phyloP scores from a whole-genome alignment of 2,113 vertebrate genomes.

The Mionectes macconnelli region DNA sequence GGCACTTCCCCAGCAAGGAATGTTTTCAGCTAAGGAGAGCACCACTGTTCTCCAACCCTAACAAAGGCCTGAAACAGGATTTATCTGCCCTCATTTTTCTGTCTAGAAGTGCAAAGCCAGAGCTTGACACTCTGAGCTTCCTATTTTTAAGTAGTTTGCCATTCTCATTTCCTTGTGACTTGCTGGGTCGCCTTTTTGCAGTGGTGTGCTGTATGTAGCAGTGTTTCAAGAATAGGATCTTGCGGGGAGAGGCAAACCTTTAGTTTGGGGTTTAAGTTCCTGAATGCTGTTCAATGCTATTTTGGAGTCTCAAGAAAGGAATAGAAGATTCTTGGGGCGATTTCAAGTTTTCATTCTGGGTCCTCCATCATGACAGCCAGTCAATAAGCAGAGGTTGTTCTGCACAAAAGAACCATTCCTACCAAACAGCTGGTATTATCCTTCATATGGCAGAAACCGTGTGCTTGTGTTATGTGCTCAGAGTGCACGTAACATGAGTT shows the following conservation, averaged over 20 bases:
- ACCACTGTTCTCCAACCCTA: neutral
- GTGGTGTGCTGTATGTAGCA: accelerated
- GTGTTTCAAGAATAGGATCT: neutral
- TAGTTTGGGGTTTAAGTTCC: neutral
- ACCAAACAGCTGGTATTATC: neutral
- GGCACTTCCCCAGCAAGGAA: neutral
- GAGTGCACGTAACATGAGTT: accelerated
- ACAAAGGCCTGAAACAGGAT: neutral
- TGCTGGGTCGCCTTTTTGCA: neutral
- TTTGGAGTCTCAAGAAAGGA: neutral
- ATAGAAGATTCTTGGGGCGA: neutral
- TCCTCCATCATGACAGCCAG: neutral
- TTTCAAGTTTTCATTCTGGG: neutral
- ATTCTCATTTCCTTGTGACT: neutral
- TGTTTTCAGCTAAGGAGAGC: neutral
- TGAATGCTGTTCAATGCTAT: neutral
- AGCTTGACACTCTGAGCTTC: accelerated
- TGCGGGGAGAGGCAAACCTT: neutral
- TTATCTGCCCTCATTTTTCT: neutral
- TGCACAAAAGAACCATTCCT: neutral
- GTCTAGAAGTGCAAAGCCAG: neutral
- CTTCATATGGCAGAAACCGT: neutral
- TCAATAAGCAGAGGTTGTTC: neutral
- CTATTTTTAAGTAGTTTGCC: neutral
- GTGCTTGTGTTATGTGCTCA: accelerated